Evolutionary conservation across 2,113 vertebrate species (phyloP).

Genomic region (Pterocles burchelli): DNA sequence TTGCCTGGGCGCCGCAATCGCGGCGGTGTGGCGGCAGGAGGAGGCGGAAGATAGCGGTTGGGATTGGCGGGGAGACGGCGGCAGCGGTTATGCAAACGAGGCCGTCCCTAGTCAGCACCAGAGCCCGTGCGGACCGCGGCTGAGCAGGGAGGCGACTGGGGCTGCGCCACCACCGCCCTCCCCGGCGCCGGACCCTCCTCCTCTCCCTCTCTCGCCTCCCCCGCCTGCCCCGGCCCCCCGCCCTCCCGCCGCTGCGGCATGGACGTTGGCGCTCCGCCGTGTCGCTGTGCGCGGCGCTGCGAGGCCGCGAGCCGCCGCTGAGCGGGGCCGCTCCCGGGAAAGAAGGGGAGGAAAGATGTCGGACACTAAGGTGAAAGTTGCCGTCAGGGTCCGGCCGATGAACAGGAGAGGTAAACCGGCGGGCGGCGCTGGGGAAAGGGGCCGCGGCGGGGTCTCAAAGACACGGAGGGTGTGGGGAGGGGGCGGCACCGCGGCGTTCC

Average conservation of each 20-base stretch:
- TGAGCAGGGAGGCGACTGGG: constrained; percentile 21
- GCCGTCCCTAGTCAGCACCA: constrained; percentile 29
- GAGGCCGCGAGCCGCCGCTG: constrained; percentile 4
- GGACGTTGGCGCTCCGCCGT: constrained; percentile 60
- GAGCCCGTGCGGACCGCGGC: neutral
- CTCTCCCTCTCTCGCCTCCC: neutral
- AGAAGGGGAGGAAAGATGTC: constrained; percentile 83
- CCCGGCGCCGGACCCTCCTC: neutral
- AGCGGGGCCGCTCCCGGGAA: neutral
- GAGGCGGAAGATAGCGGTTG: constrained; percentile 87
- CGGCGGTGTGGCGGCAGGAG: neutral
- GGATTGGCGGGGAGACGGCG: constrained; percentile 67
- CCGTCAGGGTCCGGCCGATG: constrained; percentile 95
- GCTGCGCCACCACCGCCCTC: constrained; percentile 1
- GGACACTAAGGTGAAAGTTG: constrained; percentile 97
- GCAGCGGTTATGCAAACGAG: neutral
- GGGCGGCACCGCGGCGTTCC: neutral
- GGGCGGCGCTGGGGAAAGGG: neutral
- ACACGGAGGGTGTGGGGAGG: neutral
- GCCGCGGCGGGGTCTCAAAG: neutral
- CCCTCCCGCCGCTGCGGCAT: constrained; percentile 57
- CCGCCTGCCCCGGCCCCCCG: neutral
- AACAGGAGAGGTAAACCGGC: constrained; percentile 91
- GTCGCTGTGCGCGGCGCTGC: constrained; percentile 53
- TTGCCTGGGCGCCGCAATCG: neutral